phyloP scores from a whole-genome alignment of 2,888 invertebrate genomes.

The Lumbricus terrestris region DNA sequence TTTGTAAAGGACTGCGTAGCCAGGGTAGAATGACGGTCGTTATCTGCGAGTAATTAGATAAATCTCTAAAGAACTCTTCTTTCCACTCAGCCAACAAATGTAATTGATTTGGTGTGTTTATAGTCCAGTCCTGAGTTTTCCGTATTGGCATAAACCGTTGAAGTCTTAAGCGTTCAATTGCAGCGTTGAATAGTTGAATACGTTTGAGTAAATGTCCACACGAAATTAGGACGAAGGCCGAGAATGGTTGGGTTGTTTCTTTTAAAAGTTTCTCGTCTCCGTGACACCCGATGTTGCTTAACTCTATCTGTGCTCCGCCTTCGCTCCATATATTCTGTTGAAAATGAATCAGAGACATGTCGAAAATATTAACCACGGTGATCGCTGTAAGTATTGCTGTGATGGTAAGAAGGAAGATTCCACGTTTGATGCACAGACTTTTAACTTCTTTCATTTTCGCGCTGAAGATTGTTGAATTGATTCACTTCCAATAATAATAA shows the following conservation, averaged over 20 bases:
- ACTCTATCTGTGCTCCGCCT: not conserved
- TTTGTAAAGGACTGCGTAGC: not conserved
- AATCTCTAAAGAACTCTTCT: constrained; percentile 29
- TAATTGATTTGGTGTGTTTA: not conserved
- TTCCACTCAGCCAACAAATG: not conserved
- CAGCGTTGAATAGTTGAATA: not conserved
- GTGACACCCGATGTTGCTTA: not conserved
- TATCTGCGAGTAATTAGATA: constrained; percentile 29
- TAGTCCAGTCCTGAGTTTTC: not conserved
- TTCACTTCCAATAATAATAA: too few species aligned
- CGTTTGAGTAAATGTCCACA: constrained; percentile 5
- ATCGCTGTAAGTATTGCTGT: too few species aligned
- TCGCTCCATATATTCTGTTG: not conserved
- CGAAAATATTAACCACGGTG: too few species aligned
- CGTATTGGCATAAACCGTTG: not conserved
- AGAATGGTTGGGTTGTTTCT: not conserved
- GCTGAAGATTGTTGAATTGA: too few species aligned
- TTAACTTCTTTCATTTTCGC: too few species aligned
- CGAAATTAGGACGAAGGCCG: not conserved
- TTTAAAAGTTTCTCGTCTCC: not conserved
- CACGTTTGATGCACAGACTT: too few species aligned
- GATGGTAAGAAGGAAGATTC: too few species aligned
- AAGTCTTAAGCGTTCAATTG: not conserved
- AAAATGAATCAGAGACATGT: too few species aligned
- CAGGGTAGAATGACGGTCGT: constrained; percentile 31